Conservation (phyloP, 2,113 vertebrate genomes). For the Eretmochelys imbricata region DNA sequence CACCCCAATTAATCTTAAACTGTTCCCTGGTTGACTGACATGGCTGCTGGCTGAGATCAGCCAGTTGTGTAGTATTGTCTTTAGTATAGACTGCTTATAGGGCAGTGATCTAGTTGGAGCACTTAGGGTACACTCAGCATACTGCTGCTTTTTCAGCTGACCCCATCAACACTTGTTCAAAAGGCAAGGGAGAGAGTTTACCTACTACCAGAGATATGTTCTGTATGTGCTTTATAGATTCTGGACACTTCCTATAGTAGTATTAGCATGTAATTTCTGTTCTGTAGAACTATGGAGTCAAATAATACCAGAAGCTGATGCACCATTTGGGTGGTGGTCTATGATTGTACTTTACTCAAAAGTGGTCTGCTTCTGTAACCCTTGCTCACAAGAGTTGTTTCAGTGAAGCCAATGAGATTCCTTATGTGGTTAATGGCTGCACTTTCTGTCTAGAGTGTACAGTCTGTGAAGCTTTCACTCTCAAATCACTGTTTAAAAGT, state of each 20-base stretch:
- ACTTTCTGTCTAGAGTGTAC: neutral
- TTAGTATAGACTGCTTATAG: neutral
- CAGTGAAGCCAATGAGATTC: neutral
- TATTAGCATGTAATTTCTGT: neutral
- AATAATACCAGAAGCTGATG: neutral
- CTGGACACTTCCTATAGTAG: neutral
- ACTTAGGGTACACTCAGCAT: neutral
- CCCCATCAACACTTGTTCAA: slow-evolving; percentile 14
- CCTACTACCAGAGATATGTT: neutral
- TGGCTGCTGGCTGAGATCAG: neutral
- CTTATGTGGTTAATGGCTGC: neutral
- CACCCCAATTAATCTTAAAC: slow-evolving; percentile 11
- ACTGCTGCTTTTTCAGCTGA: neutral
- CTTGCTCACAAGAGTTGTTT: neutral
- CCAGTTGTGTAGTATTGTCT: neutral
- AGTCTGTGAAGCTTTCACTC: neutral
- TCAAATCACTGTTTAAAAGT: neutral
- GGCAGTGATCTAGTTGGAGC: neutral
- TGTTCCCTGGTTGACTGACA: neutral
- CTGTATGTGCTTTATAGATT: neutral
- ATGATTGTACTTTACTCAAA: neutral
- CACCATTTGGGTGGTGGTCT: neutral
- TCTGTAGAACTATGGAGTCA: neutral
- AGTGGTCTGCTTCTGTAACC: neutral
- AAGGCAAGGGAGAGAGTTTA: neutral